Conservation (phyloP, 2,797 vertebrate genomes). For the Megaceryle alcyon region DNA sequence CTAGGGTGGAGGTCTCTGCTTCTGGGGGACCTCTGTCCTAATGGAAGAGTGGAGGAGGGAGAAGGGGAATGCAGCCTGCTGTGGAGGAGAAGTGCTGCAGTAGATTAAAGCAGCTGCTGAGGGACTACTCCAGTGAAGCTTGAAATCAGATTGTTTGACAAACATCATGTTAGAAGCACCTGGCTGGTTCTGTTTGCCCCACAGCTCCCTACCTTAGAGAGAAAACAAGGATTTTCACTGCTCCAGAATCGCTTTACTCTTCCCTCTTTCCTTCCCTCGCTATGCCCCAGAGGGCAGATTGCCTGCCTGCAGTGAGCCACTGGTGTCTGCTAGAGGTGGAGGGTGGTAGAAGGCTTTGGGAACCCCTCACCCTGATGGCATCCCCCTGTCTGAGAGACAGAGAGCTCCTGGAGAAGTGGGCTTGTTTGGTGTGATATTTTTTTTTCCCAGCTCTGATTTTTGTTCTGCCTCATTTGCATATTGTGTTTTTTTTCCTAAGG, state of each 20-base stretch:
- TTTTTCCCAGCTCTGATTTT: conserved; percentile 42
- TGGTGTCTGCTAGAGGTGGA: background rate
- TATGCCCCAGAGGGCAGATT: conserved; percentile 21
- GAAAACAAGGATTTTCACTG: conserved; percentile 42
- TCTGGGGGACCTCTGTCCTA: background rate
- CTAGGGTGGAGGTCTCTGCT: background rate
- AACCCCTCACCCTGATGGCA: background rate
- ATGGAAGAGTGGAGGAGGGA: background rate
- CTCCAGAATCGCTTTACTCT: conserved; percentile 24
- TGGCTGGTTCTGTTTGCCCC: conserved; percentile 65
- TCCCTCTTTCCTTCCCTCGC: background rate
- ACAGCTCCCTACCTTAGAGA: conserved; percentile 55
- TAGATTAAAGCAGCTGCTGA: conserved; percentile 67
- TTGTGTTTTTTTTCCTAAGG: conserved; percentile 33
- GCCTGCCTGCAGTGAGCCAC: background rate
- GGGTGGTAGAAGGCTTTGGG: background rate
- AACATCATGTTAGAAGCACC: conserved; percentile 68
- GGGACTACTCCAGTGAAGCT: conserved; percentile 65
- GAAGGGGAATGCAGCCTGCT: conserved; percentile 13
- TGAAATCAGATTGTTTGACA: conserved; percentile 73
- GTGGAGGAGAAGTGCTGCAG: conserved; percentile 23
- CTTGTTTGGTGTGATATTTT: conserved; percentile 24
- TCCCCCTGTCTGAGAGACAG: background rate
- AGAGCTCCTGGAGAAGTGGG: background rate
- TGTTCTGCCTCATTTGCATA: conserved; percentile 67